Evolutionary conservation across 2,888 invertebrate genomes (phyloP).

Genomic region (Hyles lineata): DNA sequence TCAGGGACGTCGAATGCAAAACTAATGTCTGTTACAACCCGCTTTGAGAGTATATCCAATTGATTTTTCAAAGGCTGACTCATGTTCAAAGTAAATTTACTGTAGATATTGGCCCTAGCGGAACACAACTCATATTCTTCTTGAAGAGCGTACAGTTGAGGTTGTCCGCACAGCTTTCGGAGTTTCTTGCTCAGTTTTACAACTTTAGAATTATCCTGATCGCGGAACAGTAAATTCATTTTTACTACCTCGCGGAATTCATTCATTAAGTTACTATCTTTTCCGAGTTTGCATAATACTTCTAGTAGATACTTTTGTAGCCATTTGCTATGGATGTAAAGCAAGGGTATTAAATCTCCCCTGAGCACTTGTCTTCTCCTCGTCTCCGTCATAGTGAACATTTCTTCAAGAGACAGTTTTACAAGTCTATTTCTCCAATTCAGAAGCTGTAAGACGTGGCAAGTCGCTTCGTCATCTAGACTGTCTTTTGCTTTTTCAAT

Average conservation of each 20-base stretch:
- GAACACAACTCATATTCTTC: constrained; percentile 58
- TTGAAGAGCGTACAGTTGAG: constrained; percentile 64
- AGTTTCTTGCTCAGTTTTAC: constrained; percentile 71
- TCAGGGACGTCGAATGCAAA: constrained; percentile 67
- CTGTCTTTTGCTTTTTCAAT: constrained; percentile 55
- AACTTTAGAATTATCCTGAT: constrained; percentile 57
- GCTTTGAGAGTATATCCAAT: constrained; percentile 50
- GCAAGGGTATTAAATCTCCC: constrained; percentile 84
- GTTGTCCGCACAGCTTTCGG: constrained; percentile 70
- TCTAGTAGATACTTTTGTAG: constrained; percentile 86
- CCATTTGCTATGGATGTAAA: constrained; percentile 91
- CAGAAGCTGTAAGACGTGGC: constrained; percentile 75
- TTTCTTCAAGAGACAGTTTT: constrained; percentile 65
- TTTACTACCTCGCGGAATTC: constrained; percentile 49
- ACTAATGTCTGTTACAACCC: constrained; percentile 50
- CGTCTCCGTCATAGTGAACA: constrained; percentile 61
- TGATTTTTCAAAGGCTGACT: constrained; percentile 65
- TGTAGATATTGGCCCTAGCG: constrained; percentile 53
- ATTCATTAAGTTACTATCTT: constrained; percentile 42
- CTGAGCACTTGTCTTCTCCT: constrained; percentile 67
- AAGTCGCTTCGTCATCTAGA: constrained; percentile 66
- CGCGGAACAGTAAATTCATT: constrained; percentile 46
- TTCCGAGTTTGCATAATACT: constrained; percentile 55
- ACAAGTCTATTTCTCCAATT: constrained; percentile 84
- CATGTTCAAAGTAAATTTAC: constrained; percentile 60